A percentile compares a stretch with the other conserved stretches of the same genome.
These are phyloP conservation scores for Physella acuta DNA, from an alignment of 1,140 invertebrate species.

Conservation along the genomic window DNA sequence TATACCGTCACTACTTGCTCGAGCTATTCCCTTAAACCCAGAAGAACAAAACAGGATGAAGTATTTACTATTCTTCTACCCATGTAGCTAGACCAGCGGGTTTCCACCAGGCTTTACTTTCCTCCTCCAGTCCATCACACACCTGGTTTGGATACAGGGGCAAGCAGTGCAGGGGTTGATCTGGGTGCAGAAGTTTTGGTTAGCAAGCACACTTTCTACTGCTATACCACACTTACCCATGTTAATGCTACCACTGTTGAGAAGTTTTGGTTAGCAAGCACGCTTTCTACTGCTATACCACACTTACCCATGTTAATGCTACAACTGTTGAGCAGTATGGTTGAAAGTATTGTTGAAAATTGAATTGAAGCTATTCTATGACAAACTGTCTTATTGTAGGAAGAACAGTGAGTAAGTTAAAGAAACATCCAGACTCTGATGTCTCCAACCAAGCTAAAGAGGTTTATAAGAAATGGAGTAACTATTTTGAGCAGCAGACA, in stretches of 20 bases:
- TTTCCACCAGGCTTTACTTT: too few species aligned
- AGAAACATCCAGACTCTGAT: slow-evolving; percentile 43
- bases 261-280: neutral
- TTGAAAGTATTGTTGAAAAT: neutral
- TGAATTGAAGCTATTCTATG: neutral
- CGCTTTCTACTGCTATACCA: neutral
- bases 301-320: neutral
- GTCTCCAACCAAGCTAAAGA: slow-evolving; percentile 37
- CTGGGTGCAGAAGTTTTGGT: too few species aligned
- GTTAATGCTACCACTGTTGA: neutral
- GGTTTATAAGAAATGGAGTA: slow-evolving; percentile 47
- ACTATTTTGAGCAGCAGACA: slow-evolving; percentile 38
- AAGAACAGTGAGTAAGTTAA: slow-evolving; percentile 41
- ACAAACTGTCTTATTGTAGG: slow-evolving; percentile 37
- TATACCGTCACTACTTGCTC: too few species aligned
- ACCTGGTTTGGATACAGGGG: too few species aligned
- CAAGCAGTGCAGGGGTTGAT: too few species aligned
- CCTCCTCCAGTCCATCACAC: too few species aligned
- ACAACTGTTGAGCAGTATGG: neutral
- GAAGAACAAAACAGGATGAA: too few species aligned
- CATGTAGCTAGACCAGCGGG: too few species aligned
- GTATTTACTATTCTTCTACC: too few species aligned
- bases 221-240: neutral
- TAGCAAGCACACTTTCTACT: too few species aligned
- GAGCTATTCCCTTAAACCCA: too few species aligned